phyloP scores from a whole-genome alignment of 2,113 vertebrate genomes.

The Oenanthe melanoleuca region DNA sequence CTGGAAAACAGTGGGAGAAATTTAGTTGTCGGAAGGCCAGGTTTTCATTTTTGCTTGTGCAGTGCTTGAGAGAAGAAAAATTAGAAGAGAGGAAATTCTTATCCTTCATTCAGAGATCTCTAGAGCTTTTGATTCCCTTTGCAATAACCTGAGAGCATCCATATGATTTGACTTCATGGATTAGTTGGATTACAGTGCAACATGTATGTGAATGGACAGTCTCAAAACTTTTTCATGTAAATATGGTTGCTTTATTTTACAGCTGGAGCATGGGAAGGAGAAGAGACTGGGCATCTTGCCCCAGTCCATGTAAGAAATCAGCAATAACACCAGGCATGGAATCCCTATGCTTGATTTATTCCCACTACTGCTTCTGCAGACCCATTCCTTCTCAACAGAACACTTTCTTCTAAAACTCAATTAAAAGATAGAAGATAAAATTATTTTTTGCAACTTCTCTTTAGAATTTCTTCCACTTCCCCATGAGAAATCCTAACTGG shows the following conservation, averaged over 20 bases:
- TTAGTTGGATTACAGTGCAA: not conserved
- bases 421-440: not conserved
- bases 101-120: not conserved
- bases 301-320: not conserved
- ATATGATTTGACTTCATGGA: not conserved
- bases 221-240: slow-evolving; percentile 20
- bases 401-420: not conserved
- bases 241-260: not conserved
- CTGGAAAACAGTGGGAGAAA: not conserved
- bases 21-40: not conserved
- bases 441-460: not conserved
- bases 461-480: not conserved
- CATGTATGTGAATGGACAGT: not conserved
- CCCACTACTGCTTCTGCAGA: not conserved
- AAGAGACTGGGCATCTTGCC: not conserved
- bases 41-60: not conserved
- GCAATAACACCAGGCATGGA: not conserved
- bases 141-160: not conserved
- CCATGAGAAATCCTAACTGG: not conserved
- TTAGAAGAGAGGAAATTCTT: not conserved
- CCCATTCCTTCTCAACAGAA: not conserved
- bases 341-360: not conserved
- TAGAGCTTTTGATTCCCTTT: slow-evolving; percentile 5
- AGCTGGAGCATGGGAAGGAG: not conserved
- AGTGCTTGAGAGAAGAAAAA: not conserved